Conservation (phyloP, 1,140 invertebrate species). For the Frieseomelitta varia region DNA sequence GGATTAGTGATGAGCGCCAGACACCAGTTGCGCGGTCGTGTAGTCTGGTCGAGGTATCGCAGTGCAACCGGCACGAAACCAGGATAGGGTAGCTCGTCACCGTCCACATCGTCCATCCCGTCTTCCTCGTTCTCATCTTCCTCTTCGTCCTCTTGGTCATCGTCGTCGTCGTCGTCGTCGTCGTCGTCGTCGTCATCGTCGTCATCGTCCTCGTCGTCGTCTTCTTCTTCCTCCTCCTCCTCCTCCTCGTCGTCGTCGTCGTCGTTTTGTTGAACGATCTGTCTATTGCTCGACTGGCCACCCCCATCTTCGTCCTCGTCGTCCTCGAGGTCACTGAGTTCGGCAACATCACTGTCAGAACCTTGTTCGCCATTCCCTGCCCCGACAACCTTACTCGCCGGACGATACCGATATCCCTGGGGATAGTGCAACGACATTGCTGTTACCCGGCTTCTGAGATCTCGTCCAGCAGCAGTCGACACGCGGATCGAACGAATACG, state of each 20-base stretch:
- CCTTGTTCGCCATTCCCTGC: conserved; percentile 69
- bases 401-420: conserved; percentile 78
- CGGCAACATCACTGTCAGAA: conserved; percentile 80
- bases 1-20: conserved; percentile 97
- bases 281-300: conserved; percentile 47
- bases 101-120: conserved; percentile 83
- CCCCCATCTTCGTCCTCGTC: conserved; percentile 84
- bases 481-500: neutral
- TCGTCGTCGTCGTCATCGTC: conserved; percentile 81
- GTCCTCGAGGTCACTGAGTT: conserved; percentile 79
- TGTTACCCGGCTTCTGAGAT: conserved; percentile 48
- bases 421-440: conserved; percentile 77
- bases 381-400: conserved; percentile 71
- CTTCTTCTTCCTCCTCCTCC: conserved; percentile 79
- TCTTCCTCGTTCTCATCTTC: conserved; percentile 82
- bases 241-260: conserved; percentile 83
- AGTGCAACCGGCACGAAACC: conserved; percentile 93
- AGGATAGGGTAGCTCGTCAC: conserved; percentile 89
- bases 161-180: conserved; percentile 82
- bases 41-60: conserved; percentile 93
- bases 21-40: conserved; percentile 94
- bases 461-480: neutral
- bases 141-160: conserved; percentile 80
- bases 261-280: conserved; percentile 53
- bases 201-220: conserved; percentile 83